Conservation (phyloP, 2,113 vertebrate genomes). For the Stegostoma tigrinum region DNA sequence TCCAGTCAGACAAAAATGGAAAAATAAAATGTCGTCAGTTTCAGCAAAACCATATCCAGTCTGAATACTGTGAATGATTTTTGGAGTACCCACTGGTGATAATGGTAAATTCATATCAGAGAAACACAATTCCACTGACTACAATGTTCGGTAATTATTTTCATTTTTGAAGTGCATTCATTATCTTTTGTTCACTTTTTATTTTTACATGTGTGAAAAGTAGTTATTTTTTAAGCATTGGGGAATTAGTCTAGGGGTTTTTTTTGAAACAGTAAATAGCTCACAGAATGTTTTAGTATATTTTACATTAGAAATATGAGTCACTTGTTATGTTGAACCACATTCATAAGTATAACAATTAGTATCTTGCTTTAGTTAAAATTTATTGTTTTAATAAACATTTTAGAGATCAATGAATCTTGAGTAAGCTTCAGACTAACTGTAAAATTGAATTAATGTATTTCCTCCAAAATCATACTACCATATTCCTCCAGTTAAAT, state of each 20-base stretch:
- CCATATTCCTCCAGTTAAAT: not conserved
- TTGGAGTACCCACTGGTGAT: not conserved
- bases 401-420: not conserved
- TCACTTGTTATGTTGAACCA: not conserved
- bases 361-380: not conserved
- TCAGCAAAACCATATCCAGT: not conserved
- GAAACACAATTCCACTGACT: not conserved
- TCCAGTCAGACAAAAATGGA: not conserved
- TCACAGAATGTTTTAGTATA: not conserved
- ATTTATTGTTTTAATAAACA: not conserved
- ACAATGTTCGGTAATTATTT: not conserved
- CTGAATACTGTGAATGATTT: not conserved
- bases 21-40: not conserved
- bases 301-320: not conserved
- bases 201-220: not conserved
- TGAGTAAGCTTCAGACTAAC: not conserved
- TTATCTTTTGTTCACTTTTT: not conserved
- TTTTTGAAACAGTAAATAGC: not conserved
- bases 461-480: not conserved
- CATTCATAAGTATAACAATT: not conserved
- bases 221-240: not conserved
- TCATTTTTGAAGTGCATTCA: not conserved
- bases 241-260: not conserved
- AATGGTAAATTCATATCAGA: not conserved
- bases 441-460: conserved; percentile 3